A percentile compares a stretch with the other conserved stretches of the same genome.
Conservation (phyloP, 2,113 vertebrate species). For the Candoia aspera region DNA sequence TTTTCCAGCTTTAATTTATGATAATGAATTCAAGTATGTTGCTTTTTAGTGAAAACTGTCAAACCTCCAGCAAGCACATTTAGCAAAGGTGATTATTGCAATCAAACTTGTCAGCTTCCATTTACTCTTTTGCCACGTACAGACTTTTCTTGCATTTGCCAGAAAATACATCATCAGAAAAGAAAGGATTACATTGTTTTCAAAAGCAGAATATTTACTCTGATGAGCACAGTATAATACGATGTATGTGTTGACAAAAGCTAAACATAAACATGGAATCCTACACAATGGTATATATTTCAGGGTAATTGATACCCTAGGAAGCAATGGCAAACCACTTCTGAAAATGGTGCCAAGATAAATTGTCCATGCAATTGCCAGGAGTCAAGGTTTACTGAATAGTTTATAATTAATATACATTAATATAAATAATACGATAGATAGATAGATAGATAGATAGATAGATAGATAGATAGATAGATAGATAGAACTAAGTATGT, state of each 20-base stretch:
- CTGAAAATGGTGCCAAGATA: too few relatives aligned
- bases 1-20: constrained; percentile 31
- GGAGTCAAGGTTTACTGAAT: too few relatives aligned
- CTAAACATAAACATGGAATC: not conserved
- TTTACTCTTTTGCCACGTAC: constrained; percentile 6
- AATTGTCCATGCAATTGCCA: too few relatives aligned
- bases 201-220: not conserved
- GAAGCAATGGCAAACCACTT: too few relatives aligned
- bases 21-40: not conserved
- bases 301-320: too few relatives aligned
- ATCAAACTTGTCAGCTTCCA: constrained; percentile 15
- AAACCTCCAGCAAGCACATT: constrained; percentile 10
- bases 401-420: too few relatives aligned
- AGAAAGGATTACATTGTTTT: not conserved
- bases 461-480: too few relatives aligned
- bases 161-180: not conserved
- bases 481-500: too few relatives aligned
- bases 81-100: constrained; percentile 33
- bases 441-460: too few relatives aligned
- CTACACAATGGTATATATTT: not conserved
- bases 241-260: not conserved
- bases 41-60: not conserved
- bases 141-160: not conserved
- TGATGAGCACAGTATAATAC: not conserved
- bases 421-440: too few relatives aligned